Percentiles rank a stretch among this genome's conserved stretches.
Conservation (phyloP, 2,113 vertebrate genomes). For the Hippocampus zosterae region DNA sequence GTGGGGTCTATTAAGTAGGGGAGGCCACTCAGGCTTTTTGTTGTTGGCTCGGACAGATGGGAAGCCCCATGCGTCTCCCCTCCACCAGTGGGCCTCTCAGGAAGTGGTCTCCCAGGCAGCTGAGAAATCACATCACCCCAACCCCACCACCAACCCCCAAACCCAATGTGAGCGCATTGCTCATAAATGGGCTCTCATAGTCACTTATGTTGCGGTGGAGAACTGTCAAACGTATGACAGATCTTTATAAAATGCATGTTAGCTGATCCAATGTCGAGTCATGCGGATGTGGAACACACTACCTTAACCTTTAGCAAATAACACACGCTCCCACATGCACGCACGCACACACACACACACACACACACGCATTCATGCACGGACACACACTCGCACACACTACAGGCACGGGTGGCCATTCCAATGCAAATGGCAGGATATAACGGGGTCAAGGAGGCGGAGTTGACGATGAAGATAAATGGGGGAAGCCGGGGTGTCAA, state of each 20-base stretch:
- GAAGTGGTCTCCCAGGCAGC: conserved; percentile 64
- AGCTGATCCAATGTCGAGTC: conserved; percentile 17
- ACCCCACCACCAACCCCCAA: conserved; percentile 37
- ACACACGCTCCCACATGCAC: not conserved
- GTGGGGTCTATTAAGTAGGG: conserved; percentile 19
- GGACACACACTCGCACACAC: not conserved
- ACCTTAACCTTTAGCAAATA: conserved; percentile 3
- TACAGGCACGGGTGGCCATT: conserved; percentile 63
- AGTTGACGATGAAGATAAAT: conserved; percentile 78
- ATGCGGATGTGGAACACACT: conserved; percentile 4
- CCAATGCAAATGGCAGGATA: conserved; percentile 79
- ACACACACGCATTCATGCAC: not conserved
- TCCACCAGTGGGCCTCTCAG: conserved; percentile 60
- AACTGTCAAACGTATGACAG: not conserved
- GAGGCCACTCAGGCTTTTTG: conserved; percentile 16
- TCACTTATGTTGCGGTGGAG: conserved; percentile 6
- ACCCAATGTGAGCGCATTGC: conserved; percentile 30
- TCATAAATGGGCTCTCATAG: conserved; percentile 1
- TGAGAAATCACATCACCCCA: conserved; percentile 69
- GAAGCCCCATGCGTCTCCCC: conserved; percentile 41
- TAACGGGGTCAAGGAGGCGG: conserved; percentile 44
- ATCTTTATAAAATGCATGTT: conserved; percentile 4
- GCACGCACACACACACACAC: conserved; percentile 21
- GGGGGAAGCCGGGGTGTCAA: conserved; percentile 68
- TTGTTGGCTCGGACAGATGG: conserved; percentile 47